These are phyloP conservation scores for Eufriesea mexicana DNA, from an alignment of 1,140 invertebrate species.

Conservation along the genomic window DNA sequence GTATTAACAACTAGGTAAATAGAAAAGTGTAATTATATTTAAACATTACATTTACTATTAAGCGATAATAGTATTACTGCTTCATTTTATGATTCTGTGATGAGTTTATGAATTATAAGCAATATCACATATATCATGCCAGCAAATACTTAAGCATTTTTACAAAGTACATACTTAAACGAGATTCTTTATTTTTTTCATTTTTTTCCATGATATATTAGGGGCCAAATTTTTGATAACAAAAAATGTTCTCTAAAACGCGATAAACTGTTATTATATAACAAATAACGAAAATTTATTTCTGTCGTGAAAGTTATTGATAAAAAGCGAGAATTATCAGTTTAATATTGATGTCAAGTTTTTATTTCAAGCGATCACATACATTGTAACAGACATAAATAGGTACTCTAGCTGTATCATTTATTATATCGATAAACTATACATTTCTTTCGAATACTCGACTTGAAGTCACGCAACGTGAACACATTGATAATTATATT, in stretches of 20 bases:
- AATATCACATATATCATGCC: background rate
- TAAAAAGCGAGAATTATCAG: background rate
- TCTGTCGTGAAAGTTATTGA: background rate
- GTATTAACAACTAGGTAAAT: background rate
- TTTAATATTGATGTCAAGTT: slow-evolving; percentile 61
- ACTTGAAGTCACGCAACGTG: slow-evolving; percentile 64
- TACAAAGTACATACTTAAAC: background rate
- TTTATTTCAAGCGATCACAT: slow-evolving; percentile 77
- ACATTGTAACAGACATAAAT: slow-evolving; percentile 75
- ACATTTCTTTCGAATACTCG: slow-evolving; percentile 63
- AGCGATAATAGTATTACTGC: background rate
- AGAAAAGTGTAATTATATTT: slow-evolving; percentile 2
- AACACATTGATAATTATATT: slow-evolving; percentile 69
- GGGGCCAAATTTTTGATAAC: background rate
- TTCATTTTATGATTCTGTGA: slow-evolving; percentile 20
- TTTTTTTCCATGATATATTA: background rate
- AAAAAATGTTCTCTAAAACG: background rate
- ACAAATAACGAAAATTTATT: background rate
- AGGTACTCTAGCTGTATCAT: slow-evolving; percentile 67
- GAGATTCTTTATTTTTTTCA: slow-evolving; percentile 16
- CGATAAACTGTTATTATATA: background rate
- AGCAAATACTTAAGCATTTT: background rate
- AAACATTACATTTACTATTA: slow-evolving; percentile 7
- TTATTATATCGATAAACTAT: slow-evolving; percentile 66
- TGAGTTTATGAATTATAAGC: background rate